Conservation (phyloP, 2,888 invertebrate genomes). For the Hanleya hanleyi region DNA sequence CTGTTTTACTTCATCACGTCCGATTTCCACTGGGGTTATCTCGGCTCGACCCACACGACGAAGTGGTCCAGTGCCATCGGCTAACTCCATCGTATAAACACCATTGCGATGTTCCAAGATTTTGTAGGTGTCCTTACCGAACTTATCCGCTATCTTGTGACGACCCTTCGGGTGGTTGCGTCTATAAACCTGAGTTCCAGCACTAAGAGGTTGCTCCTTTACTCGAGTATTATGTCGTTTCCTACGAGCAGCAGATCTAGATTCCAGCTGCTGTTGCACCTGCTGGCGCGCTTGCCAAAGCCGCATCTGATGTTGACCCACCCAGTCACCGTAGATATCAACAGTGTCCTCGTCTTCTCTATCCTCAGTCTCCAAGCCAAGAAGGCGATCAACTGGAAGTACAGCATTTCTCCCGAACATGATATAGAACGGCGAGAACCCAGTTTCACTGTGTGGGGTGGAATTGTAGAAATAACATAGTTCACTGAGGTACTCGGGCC, state of each 20-base stretch:
- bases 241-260: not conserved
- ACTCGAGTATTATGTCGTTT: not conserved
- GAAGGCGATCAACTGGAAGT: not conserved
- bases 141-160: conserved; percentile 1
- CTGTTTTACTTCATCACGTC: no score
- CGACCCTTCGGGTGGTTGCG: not conserved
- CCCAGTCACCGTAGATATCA: not conserved
- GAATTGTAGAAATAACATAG: conserved; percentile 5
- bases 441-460: not conserved
- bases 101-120: no score
- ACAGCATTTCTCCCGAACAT: not conserved
- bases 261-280: not conserved
- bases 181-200: not conserved
- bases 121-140: not conserved
- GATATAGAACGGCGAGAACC: conserved; percentile 6
- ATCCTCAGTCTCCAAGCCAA: not conserved
- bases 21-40: not conserved
- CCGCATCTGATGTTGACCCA: not conserved
- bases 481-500: conserved; percentile 17
- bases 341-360: not conserved
- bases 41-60: not conserved
- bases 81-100: not conserved
- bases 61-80: not conserved
- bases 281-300: not conserved
- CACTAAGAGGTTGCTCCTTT: not conserved